Evolutionary conservation across 1,140 invertebrate genomes (phyloP).

Genomic region (Pinna nobilis): DNA sequence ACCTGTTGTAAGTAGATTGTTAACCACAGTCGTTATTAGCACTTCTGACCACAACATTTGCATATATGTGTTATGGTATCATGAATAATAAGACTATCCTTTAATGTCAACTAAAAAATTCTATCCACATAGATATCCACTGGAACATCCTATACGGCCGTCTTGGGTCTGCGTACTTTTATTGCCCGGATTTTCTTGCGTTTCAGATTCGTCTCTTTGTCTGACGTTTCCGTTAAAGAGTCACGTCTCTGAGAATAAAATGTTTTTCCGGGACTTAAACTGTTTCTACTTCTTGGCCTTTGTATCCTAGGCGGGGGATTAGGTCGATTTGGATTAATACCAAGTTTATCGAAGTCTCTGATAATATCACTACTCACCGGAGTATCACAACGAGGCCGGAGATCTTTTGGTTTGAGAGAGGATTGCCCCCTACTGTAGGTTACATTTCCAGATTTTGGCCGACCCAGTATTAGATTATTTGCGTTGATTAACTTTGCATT

Average conservation of each 20-base stretch:
- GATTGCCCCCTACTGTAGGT: constrained; percentile 58
- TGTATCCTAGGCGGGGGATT: constrained; percentile 33
- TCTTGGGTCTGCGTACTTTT: constrained; percentile 36
- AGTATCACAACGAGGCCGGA: constrained; percentile 45
- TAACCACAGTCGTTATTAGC: too few relatives aligned
- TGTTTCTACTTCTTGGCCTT: constrained; percentile 57
- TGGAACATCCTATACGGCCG: constrained; percentile 36
- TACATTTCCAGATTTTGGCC: constrained; percentile 60
- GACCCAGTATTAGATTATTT: constrained; percentile 60
- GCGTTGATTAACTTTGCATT: constrained; percentile 66
- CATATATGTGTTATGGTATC: too few relatives aligned
- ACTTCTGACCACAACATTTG: too few relatives aligned
- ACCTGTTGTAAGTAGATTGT: too few relatives aligned
- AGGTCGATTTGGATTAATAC: constrained; percentile 49
- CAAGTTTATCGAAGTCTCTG: constrained; percentile 62
- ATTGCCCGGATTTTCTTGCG: constrained; percentile 37
- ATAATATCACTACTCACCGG: constrained; percentile 37
- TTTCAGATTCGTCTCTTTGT: constrained; percentile 23
- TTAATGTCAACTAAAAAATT: too few relatives aligned
- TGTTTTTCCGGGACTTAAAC: constrained; percentile 60
- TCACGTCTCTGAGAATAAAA: constrained; percentile 62
- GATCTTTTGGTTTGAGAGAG: constrained; percentile 52
- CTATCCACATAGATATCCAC: too few relatives aligned
- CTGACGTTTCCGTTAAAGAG: constrained; percentile 59
- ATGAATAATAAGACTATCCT: too few relatives aligned